phyloP scores from a whole-genome alignment of 1,140 invertebrate species.

The Streblospio benedicti region DNA sequence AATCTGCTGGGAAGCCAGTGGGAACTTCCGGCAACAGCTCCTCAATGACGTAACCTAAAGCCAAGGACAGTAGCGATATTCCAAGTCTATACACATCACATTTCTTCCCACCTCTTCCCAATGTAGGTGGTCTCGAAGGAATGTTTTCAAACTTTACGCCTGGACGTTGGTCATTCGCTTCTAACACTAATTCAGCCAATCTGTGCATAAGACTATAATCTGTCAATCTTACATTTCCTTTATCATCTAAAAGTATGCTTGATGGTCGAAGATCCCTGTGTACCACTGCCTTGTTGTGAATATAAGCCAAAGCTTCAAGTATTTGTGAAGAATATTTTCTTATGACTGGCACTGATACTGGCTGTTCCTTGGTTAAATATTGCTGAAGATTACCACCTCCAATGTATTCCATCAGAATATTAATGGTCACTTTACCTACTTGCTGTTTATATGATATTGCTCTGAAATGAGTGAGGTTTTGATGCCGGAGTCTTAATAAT shows the following conservation, averaged over 20 bases:
- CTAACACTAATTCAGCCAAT: background rate
- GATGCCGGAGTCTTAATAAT: constrained; percentile 60
- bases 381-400: constrained; percentile 49
- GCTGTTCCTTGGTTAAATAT: constrained; percentile 51
- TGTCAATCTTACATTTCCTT: constrained; percentile 48
- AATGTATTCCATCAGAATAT: constrained; percentile 57
- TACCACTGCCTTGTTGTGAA: constrained; percentile 69
- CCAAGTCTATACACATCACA: constrained; percentile 61
- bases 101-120: constrained; percentile 61
- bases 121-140: constrained; percentile 42
- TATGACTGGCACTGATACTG: constrained; percentile 54
- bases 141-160: constrained; percentile 34
- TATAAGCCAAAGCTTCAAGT: constrained; percentile 58
- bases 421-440: constrained; percentile 47
- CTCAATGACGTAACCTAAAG: constrained; percentile 23
- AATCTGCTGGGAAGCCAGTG: constrained; percentile 50
- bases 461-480: constrained; percentile 63
- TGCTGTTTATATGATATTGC: constrained; percentile 58
- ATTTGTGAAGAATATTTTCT: constrained; percentile 58
- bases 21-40: constrained; percentile 49
- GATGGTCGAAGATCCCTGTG: constrained; percentile 61
- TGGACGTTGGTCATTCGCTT: constrained; percentile 7
- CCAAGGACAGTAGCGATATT: constrained; percentile 37
- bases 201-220: constrained; percentile 58
- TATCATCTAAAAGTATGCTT: constrained; percentile 38